These are phyloP conservation scores for Cryptoblepharus egeriae DNA, from an alignment of 2,797 vertebrate species.

Conservation along the genomic window DNA sequence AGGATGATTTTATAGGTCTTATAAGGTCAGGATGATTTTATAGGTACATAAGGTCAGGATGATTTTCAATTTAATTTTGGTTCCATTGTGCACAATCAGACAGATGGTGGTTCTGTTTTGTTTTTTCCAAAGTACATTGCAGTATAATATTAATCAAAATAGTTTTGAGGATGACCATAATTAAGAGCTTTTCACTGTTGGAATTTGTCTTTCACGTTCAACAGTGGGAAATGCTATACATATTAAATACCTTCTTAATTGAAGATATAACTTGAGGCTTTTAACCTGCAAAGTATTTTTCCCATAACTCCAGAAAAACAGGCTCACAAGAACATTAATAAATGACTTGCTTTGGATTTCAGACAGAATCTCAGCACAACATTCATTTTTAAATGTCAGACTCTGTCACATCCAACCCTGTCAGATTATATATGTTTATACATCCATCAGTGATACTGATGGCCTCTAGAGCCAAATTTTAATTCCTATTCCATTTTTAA, in stretches of 20 bases:
- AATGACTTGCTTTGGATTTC: background rate
- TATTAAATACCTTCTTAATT: constrained; percentile 13
- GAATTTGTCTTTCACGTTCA: background rate
- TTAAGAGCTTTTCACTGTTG: constrained; percentile 14
- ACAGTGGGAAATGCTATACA: background rate
- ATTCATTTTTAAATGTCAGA: background rate
- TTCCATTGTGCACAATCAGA: background rate
- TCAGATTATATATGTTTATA: background rate
- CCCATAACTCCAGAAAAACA: constrained; percentile 34
- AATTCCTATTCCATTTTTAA: background rate
- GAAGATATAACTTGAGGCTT: constrained; percentile 1
- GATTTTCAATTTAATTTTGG: background rate
- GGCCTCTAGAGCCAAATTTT: background rate
- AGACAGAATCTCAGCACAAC: constrained; percentile 12
- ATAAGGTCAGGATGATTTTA: too few relatives aligned
- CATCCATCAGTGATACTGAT: background rate
- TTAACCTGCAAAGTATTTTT: constrained; percentile 7
- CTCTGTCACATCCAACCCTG: background rate
- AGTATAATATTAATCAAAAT: background rate
- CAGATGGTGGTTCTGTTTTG: background rate
- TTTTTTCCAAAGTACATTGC: background rate
- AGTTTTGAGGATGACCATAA: constrained; percentile 15
- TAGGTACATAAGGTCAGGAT: too few relatives aligned
- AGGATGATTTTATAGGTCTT: background rate
- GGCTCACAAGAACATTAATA: background rate